phyloP scores from a whole-genome alignment of 2,113 vertebrate species.

The Carettochelys insculpta region DNA sequence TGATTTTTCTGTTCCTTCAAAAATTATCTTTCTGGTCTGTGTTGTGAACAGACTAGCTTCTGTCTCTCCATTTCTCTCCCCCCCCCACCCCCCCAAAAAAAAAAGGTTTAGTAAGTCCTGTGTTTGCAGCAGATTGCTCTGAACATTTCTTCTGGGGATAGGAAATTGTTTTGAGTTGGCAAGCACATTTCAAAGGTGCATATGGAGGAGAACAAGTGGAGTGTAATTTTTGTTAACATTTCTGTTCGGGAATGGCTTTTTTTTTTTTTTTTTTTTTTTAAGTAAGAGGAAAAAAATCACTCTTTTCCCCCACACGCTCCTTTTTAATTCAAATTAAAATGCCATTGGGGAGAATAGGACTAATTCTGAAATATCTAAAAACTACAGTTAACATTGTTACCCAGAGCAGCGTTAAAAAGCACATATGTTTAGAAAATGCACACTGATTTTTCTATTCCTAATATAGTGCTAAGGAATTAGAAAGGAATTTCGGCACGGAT shows the following conservation, averaged over 20 bases:
- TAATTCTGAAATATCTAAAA: background rate
- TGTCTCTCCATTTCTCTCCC: background rate
- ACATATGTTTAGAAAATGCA: conserved; percentile 14
- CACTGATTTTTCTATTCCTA: background rate
- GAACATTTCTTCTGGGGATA: conserved; percentile 1
- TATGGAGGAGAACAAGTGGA: conserved; percentile 48
- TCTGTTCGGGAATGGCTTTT: conserved; percentile 10
- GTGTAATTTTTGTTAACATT: conserved; percentile 33
- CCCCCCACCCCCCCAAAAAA: background rate
- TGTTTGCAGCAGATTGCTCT: background rate
- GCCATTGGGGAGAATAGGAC: accelerated
- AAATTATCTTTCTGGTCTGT: background rate
- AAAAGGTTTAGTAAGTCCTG: conserved; percentile 18
- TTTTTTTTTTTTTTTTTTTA: background rate
- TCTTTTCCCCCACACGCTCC: background rate
- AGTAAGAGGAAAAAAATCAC: background rate
- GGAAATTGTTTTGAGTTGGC: conserved; percentile 49
- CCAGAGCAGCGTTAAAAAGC: background rate
- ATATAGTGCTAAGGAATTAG: conserved; percentile 36
- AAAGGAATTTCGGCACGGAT: conserved; percentile 29
- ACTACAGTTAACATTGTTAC: background rate
- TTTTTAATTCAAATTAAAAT: conserved; percentile 15
- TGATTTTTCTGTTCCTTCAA: background rate
- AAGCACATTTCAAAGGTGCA: conserved; percentile 35
- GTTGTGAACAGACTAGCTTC: conserved; percentile 40